Conservation (phyloP, 2,113 vertebrate species). For the Oxygymnocypris stewartii region DNA sequence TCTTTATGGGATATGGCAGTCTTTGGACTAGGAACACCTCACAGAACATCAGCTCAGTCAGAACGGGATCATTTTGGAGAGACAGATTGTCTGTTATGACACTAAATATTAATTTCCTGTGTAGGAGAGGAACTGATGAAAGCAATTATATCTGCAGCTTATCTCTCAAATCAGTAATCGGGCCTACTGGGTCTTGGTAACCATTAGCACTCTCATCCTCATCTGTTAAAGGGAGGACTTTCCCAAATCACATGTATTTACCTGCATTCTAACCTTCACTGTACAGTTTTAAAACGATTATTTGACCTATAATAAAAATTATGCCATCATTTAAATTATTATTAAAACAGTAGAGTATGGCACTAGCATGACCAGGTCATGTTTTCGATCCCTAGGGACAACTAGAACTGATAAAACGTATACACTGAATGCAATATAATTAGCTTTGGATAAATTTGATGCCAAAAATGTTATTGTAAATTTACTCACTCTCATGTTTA, state of each 20-base stretch:
- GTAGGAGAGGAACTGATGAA: constrained; percentile 5
- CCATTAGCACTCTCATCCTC: neutral
- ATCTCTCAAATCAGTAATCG: neutral
- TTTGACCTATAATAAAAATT: too few relatives aligned
- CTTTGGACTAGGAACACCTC: neutral
- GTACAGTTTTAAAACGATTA: neutral
- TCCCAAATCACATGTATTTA: neutral
- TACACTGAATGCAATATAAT: neutral
- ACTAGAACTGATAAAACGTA: neutral
- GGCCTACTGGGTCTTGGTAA: neutral
- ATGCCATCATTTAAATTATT: too few relatives aligned
- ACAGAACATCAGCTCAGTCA: neutral
- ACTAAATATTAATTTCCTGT: constrained; percentile 32
- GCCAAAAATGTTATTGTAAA: too few relatives aligned
- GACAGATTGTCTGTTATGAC: constrained; percentile 1
- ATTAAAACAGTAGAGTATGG: too few relatives aligned
- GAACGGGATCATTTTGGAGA: constrained; percentile 3
- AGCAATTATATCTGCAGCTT: constrained; percentile 11
- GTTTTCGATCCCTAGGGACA: neutral
- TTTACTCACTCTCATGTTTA: neutral
- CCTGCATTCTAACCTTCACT: neutral
- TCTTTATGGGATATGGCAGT: constrained; percentile 2
- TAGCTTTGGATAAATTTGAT: too few relatives aligned
- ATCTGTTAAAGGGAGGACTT: constrained; percentile 15
- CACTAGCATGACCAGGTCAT: too few relatives aligned